phyloP scores from a whole-genome alignment of 2,113 vertebrate genomes.

The Microcebus lehilahytsara region DNA sequence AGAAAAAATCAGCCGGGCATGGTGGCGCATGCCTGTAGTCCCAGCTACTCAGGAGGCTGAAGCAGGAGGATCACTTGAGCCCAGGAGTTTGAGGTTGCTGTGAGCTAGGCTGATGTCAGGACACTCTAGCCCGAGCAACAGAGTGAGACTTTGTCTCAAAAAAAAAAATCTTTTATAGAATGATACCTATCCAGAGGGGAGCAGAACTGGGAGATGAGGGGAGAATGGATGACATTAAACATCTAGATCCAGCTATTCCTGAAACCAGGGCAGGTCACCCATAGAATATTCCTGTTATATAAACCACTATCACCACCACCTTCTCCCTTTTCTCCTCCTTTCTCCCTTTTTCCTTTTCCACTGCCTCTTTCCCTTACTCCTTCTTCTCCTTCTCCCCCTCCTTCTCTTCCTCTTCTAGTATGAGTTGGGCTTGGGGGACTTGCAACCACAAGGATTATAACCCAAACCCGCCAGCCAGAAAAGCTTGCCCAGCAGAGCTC shows the following conservation, averaged over 20 bases:
- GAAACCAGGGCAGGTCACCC: background rate
- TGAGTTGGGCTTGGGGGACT: background rate
- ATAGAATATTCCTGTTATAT: background rate
- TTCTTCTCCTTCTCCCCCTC: background rate
- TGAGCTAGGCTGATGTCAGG: no score
- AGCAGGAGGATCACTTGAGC: no score
- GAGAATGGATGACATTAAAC: background rate
- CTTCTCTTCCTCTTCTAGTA: background rate
- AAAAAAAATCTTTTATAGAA: background rate
- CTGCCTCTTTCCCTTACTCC: background rate
- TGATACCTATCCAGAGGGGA: background rate
- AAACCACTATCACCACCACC: background rate
- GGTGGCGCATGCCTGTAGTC: no score
- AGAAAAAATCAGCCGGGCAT: no score
- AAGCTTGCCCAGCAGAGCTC: background rate
- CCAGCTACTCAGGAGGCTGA: no score
- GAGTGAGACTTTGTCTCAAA: no score
- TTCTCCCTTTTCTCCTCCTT: background rate
- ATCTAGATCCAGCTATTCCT: background rate
- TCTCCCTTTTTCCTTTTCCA: background rate
- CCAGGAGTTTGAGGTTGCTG: no score
- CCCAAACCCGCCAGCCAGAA: background rate
- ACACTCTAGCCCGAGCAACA: no score
- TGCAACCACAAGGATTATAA: background rate
- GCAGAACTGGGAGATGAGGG: background rate